phyloP scores from a whole-genome alignment of 2,888 invertebrate species.

The Sminthurinus aureus region DNA sequence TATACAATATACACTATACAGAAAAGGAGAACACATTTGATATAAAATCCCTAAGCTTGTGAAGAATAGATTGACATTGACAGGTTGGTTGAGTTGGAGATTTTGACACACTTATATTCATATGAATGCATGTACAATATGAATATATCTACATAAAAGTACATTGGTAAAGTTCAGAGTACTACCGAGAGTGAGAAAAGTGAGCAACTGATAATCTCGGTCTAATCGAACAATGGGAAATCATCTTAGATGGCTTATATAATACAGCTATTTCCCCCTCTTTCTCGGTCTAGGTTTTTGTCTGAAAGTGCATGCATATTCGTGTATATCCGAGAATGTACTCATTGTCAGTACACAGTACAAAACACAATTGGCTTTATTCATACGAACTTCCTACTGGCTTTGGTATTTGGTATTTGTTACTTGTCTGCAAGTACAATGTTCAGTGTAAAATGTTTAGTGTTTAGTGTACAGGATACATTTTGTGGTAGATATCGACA shows the following conservation, averaged over 20 bases:
- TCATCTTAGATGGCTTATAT: background rate
- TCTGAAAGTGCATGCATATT: background rate
- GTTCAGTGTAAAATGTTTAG: too few species aligned
- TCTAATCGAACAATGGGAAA: background rate
- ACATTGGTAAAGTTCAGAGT: background rate
- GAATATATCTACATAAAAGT: too few species aligned
- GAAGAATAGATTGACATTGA: constrained; percentile 1
- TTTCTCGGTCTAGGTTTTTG: background rate
- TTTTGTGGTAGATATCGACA: too few species aligned
- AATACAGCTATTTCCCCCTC: background rate
- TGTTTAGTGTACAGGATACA: too few species aligned
- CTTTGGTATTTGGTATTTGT: too few species aligned
- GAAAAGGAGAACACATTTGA: too few species aligned
- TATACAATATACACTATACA: too few species aligned
- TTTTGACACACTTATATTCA: background rate
- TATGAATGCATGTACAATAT: too few species aligned
- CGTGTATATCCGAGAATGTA: too few species aligned
- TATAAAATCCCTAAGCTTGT: background rate
- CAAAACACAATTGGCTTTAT: background rate
- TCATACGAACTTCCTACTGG: too few species aligned
- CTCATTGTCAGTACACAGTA: too few species aligned
- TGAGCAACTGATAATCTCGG: background rate
- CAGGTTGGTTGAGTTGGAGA: background rate
- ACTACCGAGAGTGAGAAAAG: background rate
- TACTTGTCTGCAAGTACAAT: too few species aligned